Conservation (phyloP, 2,888 invertebrate species). For the Urechis unicinctus region DNA sequence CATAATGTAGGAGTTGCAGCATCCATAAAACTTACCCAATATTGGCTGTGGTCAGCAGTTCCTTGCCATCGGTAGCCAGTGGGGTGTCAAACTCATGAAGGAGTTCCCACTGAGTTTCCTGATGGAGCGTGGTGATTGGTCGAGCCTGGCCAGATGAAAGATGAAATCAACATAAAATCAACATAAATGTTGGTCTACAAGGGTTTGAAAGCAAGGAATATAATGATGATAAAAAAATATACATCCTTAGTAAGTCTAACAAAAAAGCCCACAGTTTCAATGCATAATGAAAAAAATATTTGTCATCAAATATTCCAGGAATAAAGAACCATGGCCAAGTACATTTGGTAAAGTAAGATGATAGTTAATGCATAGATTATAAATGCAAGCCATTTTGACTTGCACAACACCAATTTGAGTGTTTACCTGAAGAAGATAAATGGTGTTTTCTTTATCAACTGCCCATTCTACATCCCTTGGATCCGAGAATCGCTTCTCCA, state of each 20-base stretch:
- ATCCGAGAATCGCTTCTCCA: constrained; percentile 65
- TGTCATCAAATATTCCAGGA: too few species aligned
- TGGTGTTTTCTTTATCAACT: constrained; percentile 55
- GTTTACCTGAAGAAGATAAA: constrained; percentile 56
- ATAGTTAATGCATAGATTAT: too few species aligned
- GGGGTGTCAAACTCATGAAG: constrained; percentile 71
- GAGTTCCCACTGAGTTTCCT: constrained; percentile 72
- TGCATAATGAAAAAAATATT: too few species aligned
- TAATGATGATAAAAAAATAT: not conserved
- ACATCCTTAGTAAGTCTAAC: too few species aligned
- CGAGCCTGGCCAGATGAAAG: constrained; percentile 62
- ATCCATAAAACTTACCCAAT: constrained; percentile 59
- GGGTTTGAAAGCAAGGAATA: too few species aligned
- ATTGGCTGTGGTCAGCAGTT: constrained; percentile 66
- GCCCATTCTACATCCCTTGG: constrained; percentile 80
- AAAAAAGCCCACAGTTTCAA: too few species aligned
- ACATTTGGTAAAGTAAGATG: too few species aligned
- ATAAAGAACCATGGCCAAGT: too few species aligned
- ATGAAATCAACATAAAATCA: not conserved
- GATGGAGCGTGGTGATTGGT: constrained; percentile 67
- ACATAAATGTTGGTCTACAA: too few species aligned
- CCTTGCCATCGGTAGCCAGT: constrained; percentile 59
- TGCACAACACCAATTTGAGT: too few species aligned
- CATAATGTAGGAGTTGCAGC: too few species aligned
- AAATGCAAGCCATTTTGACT: too few species aligned